Conservation (phyloP, 2,888 invertebrate species). For the Melanchra persicariae region DNA sequence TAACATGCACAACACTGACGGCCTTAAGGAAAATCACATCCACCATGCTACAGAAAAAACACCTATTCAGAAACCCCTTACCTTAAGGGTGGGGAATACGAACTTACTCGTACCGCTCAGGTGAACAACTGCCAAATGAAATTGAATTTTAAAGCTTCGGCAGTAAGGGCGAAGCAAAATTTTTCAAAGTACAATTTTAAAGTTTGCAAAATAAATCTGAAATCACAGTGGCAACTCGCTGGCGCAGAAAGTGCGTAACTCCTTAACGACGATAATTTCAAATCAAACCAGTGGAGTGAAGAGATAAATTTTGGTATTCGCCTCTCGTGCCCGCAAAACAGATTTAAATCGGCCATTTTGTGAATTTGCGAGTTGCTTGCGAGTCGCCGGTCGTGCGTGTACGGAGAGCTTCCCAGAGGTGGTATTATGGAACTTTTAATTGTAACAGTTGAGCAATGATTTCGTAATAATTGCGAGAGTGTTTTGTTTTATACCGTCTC, state of each 20-base stretch:
- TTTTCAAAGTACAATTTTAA: constrained; percentile 53
- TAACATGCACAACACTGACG: constrained; percentile 76
- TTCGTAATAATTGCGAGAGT: constrained; percentile 46
- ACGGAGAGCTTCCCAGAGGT: constrained; percentile 56
- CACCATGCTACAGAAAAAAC: constrained; percentile 66
- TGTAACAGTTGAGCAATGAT: constrained; percentile 54
- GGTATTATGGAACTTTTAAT: constrained; percentile 64
- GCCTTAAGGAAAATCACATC: constrained; percentile 77
- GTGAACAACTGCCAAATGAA: constrained; percentile 30
- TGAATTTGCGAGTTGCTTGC: constrained; percentile 67
- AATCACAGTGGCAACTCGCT: constrained; percentile 81
- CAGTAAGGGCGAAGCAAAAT: constrained; percentile 3
- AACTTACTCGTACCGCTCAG: constrained; percentile 48
- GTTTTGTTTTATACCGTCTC: constrained; percentile 43
- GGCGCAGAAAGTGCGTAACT: constrained; percentile 83
- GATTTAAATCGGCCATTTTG: constrained; percentile 81
- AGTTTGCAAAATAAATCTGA: constrained; percentile 79
- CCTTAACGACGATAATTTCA: constrained; percentile 84
- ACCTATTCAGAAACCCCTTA: constrained; percentile 77
- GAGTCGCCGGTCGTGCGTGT: constrained; percentile 53
- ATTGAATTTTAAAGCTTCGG: constrained; percentile 35
- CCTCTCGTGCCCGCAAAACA: constrained; percentile 76
- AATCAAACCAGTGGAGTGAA: constrained; percentile 81
- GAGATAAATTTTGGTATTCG: constrained; percentile 80
- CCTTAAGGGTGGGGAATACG: constrained; percentile 73